These are phyloP conservation scores for Tachina grossa DNA, from an alignment of 2,888 invertebrate genomes.

Conservation along the genomic window DNA sequence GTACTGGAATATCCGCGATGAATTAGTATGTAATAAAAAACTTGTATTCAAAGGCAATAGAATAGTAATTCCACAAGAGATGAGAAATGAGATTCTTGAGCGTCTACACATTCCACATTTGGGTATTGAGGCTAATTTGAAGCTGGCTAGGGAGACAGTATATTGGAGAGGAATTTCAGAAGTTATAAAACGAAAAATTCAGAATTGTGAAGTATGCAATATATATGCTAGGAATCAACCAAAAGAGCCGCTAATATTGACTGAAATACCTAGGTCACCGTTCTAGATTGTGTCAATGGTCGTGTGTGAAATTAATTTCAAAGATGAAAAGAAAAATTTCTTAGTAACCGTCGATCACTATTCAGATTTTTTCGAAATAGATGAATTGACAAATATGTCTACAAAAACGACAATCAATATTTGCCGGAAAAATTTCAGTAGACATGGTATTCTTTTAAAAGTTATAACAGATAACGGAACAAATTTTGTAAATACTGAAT, in stretches of 20 bases:
- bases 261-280: constrained; percentile 33
- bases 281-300: constrained; percentile 1
- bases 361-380: constrained; percentile 31
- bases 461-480: too few species aligned
- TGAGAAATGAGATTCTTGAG: constrained; percentile 7
- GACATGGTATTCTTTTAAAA: too few species aligned
- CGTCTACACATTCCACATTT: constrained; percentile 31
- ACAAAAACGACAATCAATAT: background rate
- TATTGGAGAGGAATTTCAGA: constrained; percentile 46
- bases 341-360: constrained; percentile 56
- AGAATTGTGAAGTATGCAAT: constrained; percentile 26
- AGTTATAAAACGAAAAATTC: constrained; percentile 13
- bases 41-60: constrained; percentile 14
- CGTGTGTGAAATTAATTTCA: background rate
- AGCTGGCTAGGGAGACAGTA: constrained; percentile 48
- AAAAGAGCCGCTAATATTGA: constrained; percentile 20
- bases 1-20: background rate
- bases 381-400: background rate
- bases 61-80: constrained; percentile 6
- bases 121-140: constrained; percentile 42
- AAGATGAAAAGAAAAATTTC: constrained; percentile 27
- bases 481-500: too few species aligned
- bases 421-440: background rate
- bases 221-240: constrained; percentile 28
- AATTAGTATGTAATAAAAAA: background rate